phyloP scores from a whole-genome alignment of 2,888 invertebrate genomes.

The Cephalotes varians region DNA sequence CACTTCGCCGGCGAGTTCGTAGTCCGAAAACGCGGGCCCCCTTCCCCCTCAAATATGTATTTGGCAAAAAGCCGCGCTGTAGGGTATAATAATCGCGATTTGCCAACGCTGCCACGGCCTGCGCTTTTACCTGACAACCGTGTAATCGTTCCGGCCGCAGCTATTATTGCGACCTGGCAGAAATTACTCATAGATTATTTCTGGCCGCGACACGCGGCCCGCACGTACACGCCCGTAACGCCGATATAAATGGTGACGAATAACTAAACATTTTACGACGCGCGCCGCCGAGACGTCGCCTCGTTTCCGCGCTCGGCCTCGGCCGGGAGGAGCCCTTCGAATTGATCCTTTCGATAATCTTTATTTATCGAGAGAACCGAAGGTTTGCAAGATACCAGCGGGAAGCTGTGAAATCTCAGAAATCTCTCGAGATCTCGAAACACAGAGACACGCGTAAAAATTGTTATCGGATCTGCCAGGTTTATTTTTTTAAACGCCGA shows the following conservation, averaged over 20 bases:
- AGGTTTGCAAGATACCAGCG: neutral
- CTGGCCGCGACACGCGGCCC: constrained; percentile 65
- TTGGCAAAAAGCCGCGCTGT: constrained; percentile 18
- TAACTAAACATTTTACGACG: constrained; percentile 79
- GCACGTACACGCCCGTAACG: constrained; percentile 40
- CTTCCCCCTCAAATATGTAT: neutral
- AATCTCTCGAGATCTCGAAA: neutral
- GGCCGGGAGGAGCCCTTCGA: neutral
- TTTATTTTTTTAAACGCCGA: neutral
- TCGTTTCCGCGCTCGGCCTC: constrained; percentile 15
- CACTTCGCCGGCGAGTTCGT: neutral
- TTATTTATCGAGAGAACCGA: constrained; percentile 9
- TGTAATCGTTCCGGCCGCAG: constrained; percentile 61
- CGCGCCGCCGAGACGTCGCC: constrained; percentile 34
- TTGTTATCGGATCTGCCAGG: neutral
- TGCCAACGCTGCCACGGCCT: constrained; percentile 43
- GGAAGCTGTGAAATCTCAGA: neutral
- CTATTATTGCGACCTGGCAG: constrained; percentile 75
- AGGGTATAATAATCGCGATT: constrained; percentile 45
- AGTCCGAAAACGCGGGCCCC: neutral
- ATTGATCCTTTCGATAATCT: constrained; percentile 12
- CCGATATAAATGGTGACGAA: constrained; percentile 75
- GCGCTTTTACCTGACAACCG: constrained; percentile 50
- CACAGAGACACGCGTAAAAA: neutral
- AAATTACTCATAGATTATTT: constrained; percentile 81